Evolutionary conservation across 2,113 vertebrate genomes (phyloP).

Genomic region (Myodes glareolus): DNA sequence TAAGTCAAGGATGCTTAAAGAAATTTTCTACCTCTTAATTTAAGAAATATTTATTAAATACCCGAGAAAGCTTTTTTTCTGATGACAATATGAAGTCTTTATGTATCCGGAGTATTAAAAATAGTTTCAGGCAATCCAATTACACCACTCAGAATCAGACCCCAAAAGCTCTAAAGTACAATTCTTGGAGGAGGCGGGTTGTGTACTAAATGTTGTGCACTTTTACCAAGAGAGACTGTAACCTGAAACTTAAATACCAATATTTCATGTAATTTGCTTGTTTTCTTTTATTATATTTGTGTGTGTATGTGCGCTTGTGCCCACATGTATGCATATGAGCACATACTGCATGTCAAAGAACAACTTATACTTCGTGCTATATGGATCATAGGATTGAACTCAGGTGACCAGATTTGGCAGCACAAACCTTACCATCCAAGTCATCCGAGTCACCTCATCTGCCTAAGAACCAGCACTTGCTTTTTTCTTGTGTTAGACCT

Average conservation of each 20-base stretch:
- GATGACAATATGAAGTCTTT: slow-evolving; percentile 54
- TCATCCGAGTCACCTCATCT: too few relatives aligned
- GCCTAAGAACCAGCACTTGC: not conserved
- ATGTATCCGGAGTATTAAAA: slow-evolving; percentile 31
- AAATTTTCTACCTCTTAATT: slow-evolving; percentile 42
- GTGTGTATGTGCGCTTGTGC: too few relatives aligned
- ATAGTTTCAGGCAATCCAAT: slow-evolving; percentile 20
- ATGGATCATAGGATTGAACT: too few relatives aligned
- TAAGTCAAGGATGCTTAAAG: slow-evolving; percentile 59
- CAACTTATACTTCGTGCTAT: too few relatives aligned
- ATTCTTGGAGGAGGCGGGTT: slow-evolving; percentile 55
- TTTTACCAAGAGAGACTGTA: slow-evolving; percentile 43
- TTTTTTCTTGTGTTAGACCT: not conserved
- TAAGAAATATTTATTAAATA: slow-evolving; percentile 59
- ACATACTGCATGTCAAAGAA: not conserved
- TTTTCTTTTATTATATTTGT: not conserved
- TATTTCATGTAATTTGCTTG: not conserved
- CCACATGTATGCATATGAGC: not conserved
- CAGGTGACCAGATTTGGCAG: too few relatives aligned
- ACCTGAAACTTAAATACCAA: slow-evolving; percentile 6
- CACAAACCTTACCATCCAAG: not conserved
- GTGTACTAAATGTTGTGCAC: slow-evolving; percentile 32
- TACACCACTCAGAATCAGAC: slow-evolving; percentile 34
- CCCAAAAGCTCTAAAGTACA: slow-evolving; percentile 26
- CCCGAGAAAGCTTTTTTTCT: slow-evolving; percentile 43